These are phyloP conservation scores for Eupeodes latifasciatus DNA, from an alignment of 2,888 invertebrate genomes.

Conservation along the genomic window DNA sequence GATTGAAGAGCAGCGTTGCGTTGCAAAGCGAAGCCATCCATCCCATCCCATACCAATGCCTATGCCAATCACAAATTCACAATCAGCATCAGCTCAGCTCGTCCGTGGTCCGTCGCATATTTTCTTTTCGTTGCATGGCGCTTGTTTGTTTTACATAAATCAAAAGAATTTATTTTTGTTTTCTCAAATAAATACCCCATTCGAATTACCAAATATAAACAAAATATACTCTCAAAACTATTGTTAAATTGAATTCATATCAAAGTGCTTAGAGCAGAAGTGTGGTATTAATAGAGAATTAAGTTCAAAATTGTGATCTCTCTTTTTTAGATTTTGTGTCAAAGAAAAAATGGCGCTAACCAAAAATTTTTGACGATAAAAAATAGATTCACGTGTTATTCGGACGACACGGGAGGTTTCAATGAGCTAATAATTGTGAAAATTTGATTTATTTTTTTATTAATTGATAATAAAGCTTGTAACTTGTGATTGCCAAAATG, in stretches of 20 bases:
- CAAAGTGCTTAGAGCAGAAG: not conserved
- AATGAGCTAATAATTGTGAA: slow-evolving; percentile 6
- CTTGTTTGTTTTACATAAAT: slow-evolving; percentile 64
- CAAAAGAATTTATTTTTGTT: slow-evolving; percentile 15
- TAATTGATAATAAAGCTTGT: not conserved
- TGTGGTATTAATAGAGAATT: slow-evolving; percentile 37
- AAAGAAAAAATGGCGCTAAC: slow-evolving; percentile 74
- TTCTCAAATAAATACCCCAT: not conserved
- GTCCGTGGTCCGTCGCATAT: slow-evolving; percentile 15
- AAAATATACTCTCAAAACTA: not conserved
- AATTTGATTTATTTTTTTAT: not conserved
- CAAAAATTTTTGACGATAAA: slow-evolving; percentile 45
- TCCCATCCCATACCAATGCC: not conserved
- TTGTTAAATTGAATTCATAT: not conserved
- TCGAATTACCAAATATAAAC: slow-evolving; percentile 7
- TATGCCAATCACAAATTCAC: no score
- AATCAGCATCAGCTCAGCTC: not conserved
- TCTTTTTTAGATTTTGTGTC: slow-evolving; percentile 23
- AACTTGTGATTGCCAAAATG: slow-evolving; percentile 28
- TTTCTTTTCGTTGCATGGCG: slow-evolving; percentile 56
- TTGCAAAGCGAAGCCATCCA: slow-evolving; percentile 66
- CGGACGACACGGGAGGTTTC: not conserved
- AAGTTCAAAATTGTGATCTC: slow-evolving; percentile 3
- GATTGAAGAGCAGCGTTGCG: slow-evolving; percentile 9
- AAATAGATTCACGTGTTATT: slow-evolving; percentile 64